A percentile compares a stretch with the other conserved stretches of the same genome.
Evolutionary conservation across 1,140 invertebrate species (phyloP).

Genomic region (Macrocentrus cingulum): DNA sequence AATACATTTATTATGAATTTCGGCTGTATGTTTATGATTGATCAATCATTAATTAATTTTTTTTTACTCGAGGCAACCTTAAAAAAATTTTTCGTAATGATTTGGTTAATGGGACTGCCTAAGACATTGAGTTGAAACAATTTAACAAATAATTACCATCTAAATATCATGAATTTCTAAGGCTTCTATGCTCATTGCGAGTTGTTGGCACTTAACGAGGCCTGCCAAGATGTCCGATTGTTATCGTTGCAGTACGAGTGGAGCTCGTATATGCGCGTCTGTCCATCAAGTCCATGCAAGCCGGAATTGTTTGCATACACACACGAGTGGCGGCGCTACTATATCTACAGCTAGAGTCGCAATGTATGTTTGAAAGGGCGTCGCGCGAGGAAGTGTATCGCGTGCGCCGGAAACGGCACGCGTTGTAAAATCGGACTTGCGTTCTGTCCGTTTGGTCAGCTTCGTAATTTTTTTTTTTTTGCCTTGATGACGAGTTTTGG

Average conservation of each 20-base stretch:
- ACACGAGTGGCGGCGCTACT: conserved; percentile 12
- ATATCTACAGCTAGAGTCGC: conserved; percentile 4
- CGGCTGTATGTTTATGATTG: too few species aligned
- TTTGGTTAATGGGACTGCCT: too few species aligned
- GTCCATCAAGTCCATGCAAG: conserved; percentile 26
- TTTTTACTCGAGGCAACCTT: too few species aligned
- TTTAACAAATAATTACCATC: too few species aligned
- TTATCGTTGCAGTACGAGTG: conserved; percentile 47
- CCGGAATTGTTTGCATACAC: conserved; percentile 29
- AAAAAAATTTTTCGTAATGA: too few species aligned
- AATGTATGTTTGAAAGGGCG: conserved; percentile 27
- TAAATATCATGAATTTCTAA: too few species aligned
- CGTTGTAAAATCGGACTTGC: conserved; percentile 38
- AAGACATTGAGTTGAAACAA: too few species aligned
- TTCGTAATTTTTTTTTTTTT: conserved; percentile 6
- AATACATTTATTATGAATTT: too few species aligned
- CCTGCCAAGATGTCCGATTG: conserved; percentile 34
- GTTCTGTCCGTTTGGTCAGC: conserved; percentile 8
- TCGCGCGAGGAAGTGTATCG: conserved; percentile 33
- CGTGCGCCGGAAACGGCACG: conserved; percentile 43
- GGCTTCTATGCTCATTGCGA: conserved; percentile 17
- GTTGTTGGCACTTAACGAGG: conserved; percentile 32
- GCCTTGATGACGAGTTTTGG: not conserved
- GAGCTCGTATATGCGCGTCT: conserved; percentile 24
- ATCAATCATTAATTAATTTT: too few species aligned